Base-by-base conservation (phyloP, 2,113 vertebrate genomes). In the Lagenorhynchus albirostris region DNA sequence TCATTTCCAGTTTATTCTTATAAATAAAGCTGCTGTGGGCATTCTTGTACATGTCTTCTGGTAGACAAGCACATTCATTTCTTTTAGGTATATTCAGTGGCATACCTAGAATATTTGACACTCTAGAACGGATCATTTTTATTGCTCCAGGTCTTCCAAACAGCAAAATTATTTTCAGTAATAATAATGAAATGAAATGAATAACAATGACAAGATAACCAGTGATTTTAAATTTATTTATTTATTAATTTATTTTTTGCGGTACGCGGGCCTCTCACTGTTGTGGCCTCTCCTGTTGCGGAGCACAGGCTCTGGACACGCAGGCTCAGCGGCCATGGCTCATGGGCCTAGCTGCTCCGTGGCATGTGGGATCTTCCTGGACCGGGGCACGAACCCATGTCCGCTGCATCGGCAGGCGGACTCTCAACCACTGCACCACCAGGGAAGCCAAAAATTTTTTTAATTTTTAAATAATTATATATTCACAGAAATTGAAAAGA, bases 151-250 rank as follows among this genome's bases (percentile, higher is more conserved):
- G n/a, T 71, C 60, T 44, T 89, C 31, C 80, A 47, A 23, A 96
- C 36, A 71, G 18, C 25, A 67, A 94, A 71, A 58, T 91, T 90
- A 47, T 38, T 81, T 86, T 74, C 55, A 81, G 73, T 77, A 53
- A 77, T 47, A 50, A n/a, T n/a, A 53, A 53, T 77, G 74, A 95
- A 91, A 92, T 60, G 21, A 95, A 91, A 92, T 60, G 38, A 80
- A 80, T 87, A 94, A 87, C 70, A 79, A 67, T 65, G 4, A 62
- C 11, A 68, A 60, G 41, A 60, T 62, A 84, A 29, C 62, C 70
- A 53, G 65, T 77, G 50, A 70, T 84, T 83, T 74, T 14, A 36
- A 79, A 55, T 11, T 41, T 68, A 77, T 83, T 53, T 50, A 74
- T 50, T 84, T 83, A 44, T 44, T 47, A 47, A 47, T 47, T 47